Base-by-base conservation (phyloP, 2,888 invertebrate species). In the Petrolisthes cinctipes region DNA sequence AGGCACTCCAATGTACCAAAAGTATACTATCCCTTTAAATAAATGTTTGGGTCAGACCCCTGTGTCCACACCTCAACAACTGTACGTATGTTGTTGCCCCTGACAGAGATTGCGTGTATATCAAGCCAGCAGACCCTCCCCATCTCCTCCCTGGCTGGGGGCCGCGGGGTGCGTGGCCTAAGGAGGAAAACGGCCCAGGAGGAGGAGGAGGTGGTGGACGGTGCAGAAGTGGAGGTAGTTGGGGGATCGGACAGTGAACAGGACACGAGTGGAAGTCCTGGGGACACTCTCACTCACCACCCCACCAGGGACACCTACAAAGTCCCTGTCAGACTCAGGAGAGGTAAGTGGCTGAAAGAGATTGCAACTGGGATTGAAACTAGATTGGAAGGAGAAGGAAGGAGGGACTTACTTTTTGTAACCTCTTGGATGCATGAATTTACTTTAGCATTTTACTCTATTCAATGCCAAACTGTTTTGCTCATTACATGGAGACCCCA, bases 101-200 rank as follows among this genome's bases (percentile, higher is more conserved):
- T 37, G 37, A 17, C 91, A 92, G 92, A 92, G 92, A 92, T 92
- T 90, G 92, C 92, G n/a, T 92, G 92, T 91, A 92, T 92, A 90
- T 92, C 92, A 71, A 92, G 92, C 89, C 92, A 92, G 91, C 92
- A 92, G 91, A 92, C 92, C 23, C 91, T 92, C 85, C 92, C 92
- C 82, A 89, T 92, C 81, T 89, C 89, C 7, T 91, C 90, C 1
- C 82, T 71, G 68, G 83, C 82, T 17, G 86, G 57, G 20, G 80
- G 91, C 86, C 83, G 75, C 0, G 88, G 86, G 37, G 54, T 81
- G 51, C 88, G 89, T 57, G 86, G 88, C 4, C 89, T 66, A 89
- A 89, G 75, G 87, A 90, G 23, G 84, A 90, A 85, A 91, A 90
- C 9, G 88, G 90, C 71, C 89, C 90, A 76, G 86, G 82, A 23